Base-by-base conservation (phyloP, 2,888 invertebrate species). In the Drosophila nr. fundita region DNA sequence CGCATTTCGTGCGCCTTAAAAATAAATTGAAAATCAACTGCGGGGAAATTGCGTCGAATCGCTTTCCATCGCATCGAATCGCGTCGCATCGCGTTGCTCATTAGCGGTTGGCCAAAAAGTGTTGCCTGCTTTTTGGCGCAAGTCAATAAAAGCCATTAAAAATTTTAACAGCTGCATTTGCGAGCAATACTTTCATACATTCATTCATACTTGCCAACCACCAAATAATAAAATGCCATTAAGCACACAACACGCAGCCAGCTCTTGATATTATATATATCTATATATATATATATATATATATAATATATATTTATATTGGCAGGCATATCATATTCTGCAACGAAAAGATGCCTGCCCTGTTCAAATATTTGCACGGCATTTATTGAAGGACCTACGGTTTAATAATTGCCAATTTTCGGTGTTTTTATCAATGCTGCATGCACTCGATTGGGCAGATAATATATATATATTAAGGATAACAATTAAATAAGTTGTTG, bases 11-110 rank as follows among this genome's bases (percentile, higher is more conserved):
- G 71, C 29, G 68, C 66, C 55, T 73, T 84, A 71, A 72, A 83
- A 79, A 83, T 79, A 87, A 84, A 84, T 89, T 89, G 89, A 83
- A 84, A 87, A 87, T 83, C 73, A 86, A 73, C 87, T 69, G 63
- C 52, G 67, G 40, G 29, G 42, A 49, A 27, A 57, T 50, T 34
- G 58, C 40, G n/a, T 57, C 40, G 60, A 30, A 32, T 32, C 66
- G 66, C 38, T 58, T 27, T 29, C 66, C n/a, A 54, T 27, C 64
- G 66, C 36, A 48, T 30, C 24, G 68, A 21, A 50, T 24, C 13
- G 59, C 32, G 45, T 59, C 58, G 61, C 32, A 42, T 27, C 68
- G 67, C 52, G 64, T 34, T 40, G 69, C 89, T 84, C 84, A 89
- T 84, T 89, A 89, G 88, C 69, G 76, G 80, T 69, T 49, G 40